Conservation (phyloP, 2,888 invertebrate species). For the Empis stercorea region DNA sequence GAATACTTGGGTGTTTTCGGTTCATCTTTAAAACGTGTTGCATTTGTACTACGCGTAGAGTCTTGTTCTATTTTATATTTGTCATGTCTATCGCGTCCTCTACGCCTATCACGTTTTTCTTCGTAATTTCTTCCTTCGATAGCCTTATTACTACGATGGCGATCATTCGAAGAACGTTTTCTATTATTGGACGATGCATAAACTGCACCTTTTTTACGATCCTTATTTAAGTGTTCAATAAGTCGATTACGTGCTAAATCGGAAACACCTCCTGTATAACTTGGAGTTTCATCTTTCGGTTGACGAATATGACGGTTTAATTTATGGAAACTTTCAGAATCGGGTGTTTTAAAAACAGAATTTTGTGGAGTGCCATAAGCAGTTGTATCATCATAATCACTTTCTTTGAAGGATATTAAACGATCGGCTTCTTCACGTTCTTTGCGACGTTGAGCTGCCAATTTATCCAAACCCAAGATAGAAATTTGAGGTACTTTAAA, state of each 20-base stretch:
- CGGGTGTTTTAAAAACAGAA: constrained; percentile 29
- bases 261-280: constrained; percentile 85
- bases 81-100: no score
- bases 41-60: constrained; percentile 36
- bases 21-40: constrained; percentile 63
- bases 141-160: constrained; percentile 30
- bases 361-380: constrained; percentile 17
- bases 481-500: constrained; percentile 70
- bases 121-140: constrained; percentile 21
- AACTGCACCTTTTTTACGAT: constrained; percentile 41
- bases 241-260: constrained; percentile 50
- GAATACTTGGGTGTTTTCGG: constrained; percentile 68
- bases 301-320: constrained; percentile 56
- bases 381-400: constrained; percentile 36
- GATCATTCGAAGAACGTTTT: constrained; percentile 32
- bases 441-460: constrained; percentile 62
- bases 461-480: constrained; percentile 67
- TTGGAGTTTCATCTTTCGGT: constrained; percentile 79
- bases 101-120: constrained; percentile 24
- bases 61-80: constrained; percentile 20
- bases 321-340: constrained; percentile 28
- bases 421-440: constrained; percentile 48
- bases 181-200: constrained; percentile 53
- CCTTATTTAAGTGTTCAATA: constrained; percentile 48
- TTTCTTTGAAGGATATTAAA: constrained; percentile 50